Base-by-base conservation (phyloP, 2,888 invertebrate species). In the Ichneumoninae sp. region DNA sequence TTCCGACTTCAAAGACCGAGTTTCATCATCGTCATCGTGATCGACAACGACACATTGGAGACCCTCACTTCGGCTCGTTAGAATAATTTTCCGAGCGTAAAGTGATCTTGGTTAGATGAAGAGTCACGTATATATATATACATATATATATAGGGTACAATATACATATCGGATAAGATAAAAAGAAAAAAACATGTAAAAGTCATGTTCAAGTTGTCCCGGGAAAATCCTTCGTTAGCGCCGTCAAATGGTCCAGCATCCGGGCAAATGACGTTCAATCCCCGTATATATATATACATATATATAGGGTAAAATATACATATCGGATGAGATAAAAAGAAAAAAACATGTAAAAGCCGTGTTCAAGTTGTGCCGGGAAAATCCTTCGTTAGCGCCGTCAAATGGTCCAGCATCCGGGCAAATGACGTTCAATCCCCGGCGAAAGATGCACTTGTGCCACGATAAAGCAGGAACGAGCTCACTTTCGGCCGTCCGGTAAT, bases 391-490 rank as follows among this genome's bases (percentile, higher is more conserved):
- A 66, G 13, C 6, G 57, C 47, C 22, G 16, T 16, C 3, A 16
- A 47, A 75, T 81, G 69, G 69, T 50, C 47, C 52, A 52, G 44
- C 10, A 33, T 60, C 47, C 44, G n/a, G 66, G 33, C 52, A 73
- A 63, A 60, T 54, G 68, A 78, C 36, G 65, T 33, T 36, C 33
- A n/a, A 63, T 78, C 19, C 33, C 50, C 40, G 36, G 54, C 5
- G 54, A 47, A 16, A 63, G 70, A 76, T 40, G 66, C 70, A 70
- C 76, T 77, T 68, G 68, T 36, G 36, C 40, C n/a, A 74, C 85
- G 87, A 87, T 89, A 88, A 89, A 88, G 54, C 26, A n/a, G 40
- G 76, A 88, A 88, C 86, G 87, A 87, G 87, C 85, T 88, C 85
- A 88, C 87, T 86, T 87, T 81, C 52, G 79, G 71, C 74, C 60